phyloP scores from a whole-genome alignment of 2,888 invertebrate genomes.

The Cremastinae sp. region DNA sequence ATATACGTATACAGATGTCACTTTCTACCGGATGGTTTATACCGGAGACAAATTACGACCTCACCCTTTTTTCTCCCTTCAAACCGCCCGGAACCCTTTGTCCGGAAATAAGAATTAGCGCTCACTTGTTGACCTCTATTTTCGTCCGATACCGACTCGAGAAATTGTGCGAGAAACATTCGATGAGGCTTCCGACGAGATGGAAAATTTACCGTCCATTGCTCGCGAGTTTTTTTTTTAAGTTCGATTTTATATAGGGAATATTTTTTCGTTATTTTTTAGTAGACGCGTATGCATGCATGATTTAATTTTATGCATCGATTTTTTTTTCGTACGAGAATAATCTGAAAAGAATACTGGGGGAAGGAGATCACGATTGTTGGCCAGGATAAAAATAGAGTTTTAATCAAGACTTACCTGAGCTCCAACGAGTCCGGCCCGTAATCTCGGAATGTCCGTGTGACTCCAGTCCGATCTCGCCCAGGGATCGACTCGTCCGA shows the following conservation, averaged over 20 bases:
- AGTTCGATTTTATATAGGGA: too few relatives aligned
- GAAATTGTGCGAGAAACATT: constrained; percentile 44
- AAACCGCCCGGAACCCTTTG: constrained; percentile 66
- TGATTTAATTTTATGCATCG: too few relatives aligned
- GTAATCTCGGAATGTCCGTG: constrained; percentile 93
- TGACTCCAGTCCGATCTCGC: constrained; percentile 94
- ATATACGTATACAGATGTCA: constrained; percentile 36
- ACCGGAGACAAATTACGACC: constrained; percentile 43
- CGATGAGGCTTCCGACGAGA: not conserved
- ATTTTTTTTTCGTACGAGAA: constrained; percentile 28
- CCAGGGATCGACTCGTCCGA: constrained; percentile 89
- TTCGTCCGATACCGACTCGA: constrained; percentile 68
- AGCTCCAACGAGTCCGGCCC: constrained; percentile 92
- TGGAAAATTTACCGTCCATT: too few relatives aligned
- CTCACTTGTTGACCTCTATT: constrained; percentile 75
- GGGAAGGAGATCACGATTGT: constrained; percentile 8
- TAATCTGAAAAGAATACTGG: constrained; percentile 13
- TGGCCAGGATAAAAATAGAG: not conserved
- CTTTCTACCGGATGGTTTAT: constrained; percentile 34
- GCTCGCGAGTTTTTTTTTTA: too few relatives aligned
- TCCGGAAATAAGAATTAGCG: constrained; percentile 74
- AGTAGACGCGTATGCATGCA: too few relatives aligned
- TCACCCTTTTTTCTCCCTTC: constrained; percentile 8
- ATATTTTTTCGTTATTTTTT: too few relatives aligned
- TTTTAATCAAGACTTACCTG: constrained; percentile 82